Evolutionary conservation across 64 coral and sea anemone species (phyloP).

Genomic region (Astreopora myriophthalma): DNA sequence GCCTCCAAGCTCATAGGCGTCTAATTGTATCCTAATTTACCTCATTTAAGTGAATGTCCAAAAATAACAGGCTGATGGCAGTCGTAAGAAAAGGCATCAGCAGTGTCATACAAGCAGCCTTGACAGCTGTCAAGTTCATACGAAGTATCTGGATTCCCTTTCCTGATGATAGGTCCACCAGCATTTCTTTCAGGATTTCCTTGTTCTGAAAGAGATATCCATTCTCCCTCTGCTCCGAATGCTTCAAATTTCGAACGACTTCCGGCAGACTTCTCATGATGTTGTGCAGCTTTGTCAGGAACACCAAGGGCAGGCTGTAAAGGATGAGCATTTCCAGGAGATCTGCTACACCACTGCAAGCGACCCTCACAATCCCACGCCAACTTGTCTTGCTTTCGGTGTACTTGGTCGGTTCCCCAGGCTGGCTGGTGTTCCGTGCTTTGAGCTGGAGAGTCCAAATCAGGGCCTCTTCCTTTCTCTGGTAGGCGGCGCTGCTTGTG

Average conservation of each 20-base stretch:
- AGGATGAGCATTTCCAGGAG: constrained; percentile 52
- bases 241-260: constrained; percentile 59
- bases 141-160: constrained; percentile 72
- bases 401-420: not conserved
- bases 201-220: constrained; percentile 53
- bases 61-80: constrained; percentile 55
- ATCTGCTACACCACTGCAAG: constrained; percentile 5
- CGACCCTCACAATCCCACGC: constrained; percentile 18
- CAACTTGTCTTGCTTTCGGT: not conserved
- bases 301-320: constrained; percentile 73
- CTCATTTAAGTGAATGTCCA: constrained; percentile 54
- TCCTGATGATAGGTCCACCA: not conserved
- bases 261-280: constrained; percentile 37
- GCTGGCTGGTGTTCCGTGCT: not conserved
- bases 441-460: not conserved
- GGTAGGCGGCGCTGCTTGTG: not conserved
- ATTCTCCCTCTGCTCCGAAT: constrained; percentile 20
- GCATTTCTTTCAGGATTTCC: constrained; percentile 9
- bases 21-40: not conserved
- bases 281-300: constrained; percentile 75
- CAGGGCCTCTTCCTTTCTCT: not conserved
- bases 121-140: constrained; percentile 67
- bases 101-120: constrained; percentile 47
- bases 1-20: too few species aligned
- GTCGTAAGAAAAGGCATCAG: constrained; percentile 72